Base-by-base conservation (phyloP, 2,888 invertebrate species). In the Leptinotarsa juncta region DNA sequence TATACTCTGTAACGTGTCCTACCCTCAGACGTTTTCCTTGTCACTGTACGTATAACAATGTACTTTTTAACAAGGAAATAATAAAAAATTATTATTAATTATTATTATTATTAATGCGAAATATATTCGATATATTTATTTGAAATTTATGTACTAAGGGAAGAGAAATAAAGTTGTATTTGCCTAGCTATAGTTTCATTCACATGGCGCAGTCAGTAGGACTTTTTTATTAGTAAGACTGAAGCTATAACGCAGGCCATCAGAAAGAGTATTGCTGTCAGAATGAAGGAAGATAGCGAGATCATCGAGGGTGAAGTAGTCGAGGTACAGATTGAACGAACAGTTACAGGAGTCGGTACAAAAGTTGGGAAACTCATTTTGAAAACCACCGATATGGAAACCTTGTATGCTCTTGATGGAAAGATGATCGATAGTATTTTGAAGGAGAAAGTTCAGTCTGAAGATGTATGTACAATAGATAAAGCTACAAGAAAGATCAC, bases 321-420 rank as follows among this genome's bases (percentile, higher is more conserved):
- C 0, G 98, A 98, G 83, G 94, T 99, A 65, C 96, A 97, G 86
- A 95, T 99, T 48, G 99, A 99, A 85, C 90, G 98, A 23, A 97
- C 98, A 0, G 97, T 96, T 0, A 95, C 97, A 0, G 97, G 96
- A 26, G 92, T 94, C 16, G 96, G 96, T 0, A 94, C 95, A 0
- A 93, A 96, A 87, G 93, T 97, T 65, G 98, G 98, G 1, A 96
- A 99, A 83, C 90, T 99, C 51, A 99, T 98, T 0, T 89, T 99
- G 65, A 99, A 99, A 90, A 99, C 99, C 0, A 98, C 98, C 0
- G 99, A 99, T 88, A 99, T 99, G 99, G 99, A 99, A 88, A 99
- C 99, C 0, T 95, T 98, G 79, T 99, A 99, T 86, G 99, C 99
- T 87, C 91, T 99, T 86, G 99, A 99, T 2, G 95, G 95, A 69